These are phyloP conservation scores for Spinus olivaceus DNA, from an alignment of 2,797 vertebrate genomes.

Conservation along the genomic window DNA sequence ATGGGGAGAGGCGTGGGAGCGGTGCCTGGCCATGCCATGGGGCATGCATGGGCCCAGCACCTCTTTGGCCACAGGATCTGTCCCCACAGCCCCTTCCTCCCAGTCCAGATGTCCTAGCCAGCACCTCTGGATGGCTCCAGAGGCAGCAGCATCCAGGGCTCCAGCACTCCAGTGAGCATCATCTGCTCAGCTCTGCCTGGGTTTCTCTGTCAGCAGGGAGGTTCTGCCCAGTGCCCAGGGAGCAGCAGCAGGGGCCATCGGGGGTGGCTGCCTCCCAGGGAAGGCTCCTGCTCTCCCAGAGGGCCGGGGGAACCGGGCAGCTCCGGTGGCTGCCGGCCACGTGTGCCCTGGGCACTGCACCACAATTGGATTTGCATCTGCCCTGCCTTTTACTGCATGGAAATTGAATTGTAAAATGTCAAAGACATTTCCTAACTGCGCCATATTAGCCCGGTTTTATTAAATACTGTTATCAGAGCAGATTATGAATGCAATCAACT, in stretches of 20 bases:
- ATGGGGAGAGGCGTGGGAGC: rapidly evolving
- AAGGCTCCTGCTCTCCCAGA: neutral
- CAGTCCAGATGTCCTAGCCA: rapidly evolving
- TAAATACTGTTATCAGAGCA: slow-evolving; percentile 58
- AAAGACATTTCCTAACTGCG: slow-evolving; percentile 55
- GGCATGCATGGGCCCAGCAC: rapidly evolving
- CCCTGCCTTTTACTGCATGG: slow-evolving; percentile 68
- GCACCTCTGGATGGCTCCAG: rapidly evolving
- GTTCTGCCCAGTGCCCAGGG: neutral
- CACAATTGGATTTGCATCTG: slow-evolving; percentile 61
- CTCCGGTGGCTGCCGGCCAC: neutral
- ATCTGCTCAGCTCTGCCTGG: neutral
- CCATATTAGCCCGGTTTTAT: slow-evolving; percentile 54
- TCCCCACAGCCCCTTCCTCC: neutral
- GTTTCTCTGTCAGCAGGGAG: neutral
- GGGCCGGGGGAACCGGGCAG: neutral
- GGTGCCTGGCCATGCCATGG: rapidly evolving
- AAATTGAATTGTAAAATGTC: slow-evolving; percentile 73
- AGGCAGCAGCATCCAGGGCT: neutral
- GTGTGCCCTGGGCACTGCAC: slow-evolving; percentile 30
- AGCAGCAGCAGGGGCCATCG: neutral
- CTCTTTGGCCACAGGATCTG: neutral
- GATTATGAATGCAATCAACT: slow-evolving; percentile 61
- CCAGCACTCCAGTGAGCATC: neutral
- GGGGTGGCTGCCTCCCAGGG: neutral